These are phyloP conservation scores for Syrista parreyssii DNA, from an alignment of 2,888 invertebrate genomes.

Conservation along the genomic window DNA sequence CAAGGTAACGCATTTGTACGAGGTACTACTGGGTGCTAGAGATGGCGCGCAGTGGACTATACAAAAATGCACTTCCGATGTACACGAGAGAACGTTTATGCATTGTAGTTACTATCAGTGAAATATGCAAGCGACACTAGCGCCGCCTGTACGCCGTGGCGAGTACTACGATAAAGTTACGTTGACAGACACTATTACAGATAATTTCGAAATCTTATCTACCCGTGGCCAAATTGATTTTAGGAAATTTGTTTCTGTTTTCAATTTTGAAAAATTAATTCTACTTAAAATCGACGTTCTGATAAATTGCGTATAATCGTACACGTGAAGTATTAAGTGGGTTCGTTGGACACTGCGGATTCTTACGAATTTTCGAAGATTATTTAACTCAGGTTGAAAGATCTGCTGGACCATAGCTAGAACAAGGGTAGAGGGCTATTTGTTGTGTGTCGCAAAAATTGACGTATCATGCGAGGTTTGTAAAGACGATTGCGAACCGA, in stretches of 20 bases:
- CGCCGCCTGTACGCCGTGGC: background rate
- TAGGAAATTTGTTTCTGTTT: background rate
- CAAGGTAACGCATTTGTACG: background rate
- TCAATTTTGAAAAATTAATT: background rate
- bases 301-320: background rate
- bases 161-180: background rate
- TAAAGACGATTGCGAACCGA: slow-evolving; percentile 2
- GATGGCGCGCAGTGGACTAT: background rate
- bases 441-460: background rate
- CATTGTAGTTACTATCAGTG: background rate
- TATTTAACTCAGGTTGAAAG: background rate
- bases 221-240: background rate
- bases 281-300: background rate
- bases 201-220: background rate
- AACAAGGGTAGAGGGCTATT: background rate
- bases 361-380: background rate
- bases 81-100: background rate
- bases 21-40: background rate
- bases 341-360: background rate
- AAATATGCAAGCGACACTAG: background rate
- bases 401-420: background rate
- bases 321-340: background rate
- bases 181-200: background rate
- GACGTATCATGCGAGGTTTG: background rate
- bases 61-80: background rate